A percentile compares a stretch with the other conserved stretches of the same genome.
Conservation (phyloP, 2,797 vertebrate species). For the Ciconia nigra region DNA sequence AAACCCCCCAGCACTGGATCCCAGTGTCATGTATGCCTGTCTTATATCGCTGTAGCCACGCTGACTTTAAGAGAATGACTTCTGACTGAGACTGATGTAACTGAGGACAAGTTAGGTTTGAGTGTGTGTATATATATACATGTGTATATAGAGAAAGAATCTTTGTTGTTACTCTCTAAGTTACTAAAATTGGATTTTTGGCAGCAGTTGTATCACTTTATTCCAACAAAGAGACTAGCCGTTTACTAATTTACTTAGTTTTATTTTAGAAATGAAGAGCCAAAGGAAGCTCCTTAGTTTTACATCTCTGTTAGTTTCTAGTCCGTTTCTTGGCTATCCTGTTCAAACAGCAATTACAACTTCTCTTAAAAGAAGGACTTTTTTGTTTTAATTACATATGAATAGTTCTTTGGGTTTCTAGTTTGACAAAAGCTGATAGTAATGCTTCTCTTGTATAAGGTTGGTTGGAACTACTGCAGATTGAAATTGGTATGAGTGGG, state of each 20-base stretch:
- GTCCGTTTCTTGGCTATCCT: background rate
- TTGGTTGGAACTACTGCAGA: background rate
- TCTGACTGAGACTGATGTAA: background rate
- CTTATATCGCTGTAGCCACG: background rate
- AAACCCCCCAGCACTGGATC: background rate
- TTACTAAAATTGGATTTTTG: conserved; percentile 10
- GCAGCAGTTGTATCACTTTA: background rate
- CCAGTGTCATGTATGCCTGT: background rate
- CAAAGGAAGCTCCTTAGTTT: background rate
- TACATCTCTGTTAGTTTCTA: background rate
- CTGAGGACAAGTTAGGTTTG: background rate
- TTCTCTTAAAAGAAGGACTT: background rate
- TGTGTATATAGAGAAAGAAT: background rate
- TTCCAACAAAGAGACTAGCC: background rate
- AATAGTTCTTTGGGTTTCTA: background rate
- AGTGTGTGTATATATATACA: background rate
- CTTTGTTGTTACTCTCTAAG: background rate
- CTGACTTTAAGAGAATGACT: background rate
- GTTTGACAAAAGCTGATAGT: background rate
- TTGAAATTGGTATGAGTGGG: background rate
- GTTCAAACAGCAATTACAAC: background rate
- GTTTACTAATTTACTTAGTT: background rate
- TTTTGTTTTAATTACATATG: background rate
- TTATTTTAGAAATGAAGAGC: background rate
- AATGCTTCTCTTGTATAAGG: background rate